Base-by-base conservation (phyloP, 2,888 invertebrate species). In the Watsonalla binaria region DNA sequence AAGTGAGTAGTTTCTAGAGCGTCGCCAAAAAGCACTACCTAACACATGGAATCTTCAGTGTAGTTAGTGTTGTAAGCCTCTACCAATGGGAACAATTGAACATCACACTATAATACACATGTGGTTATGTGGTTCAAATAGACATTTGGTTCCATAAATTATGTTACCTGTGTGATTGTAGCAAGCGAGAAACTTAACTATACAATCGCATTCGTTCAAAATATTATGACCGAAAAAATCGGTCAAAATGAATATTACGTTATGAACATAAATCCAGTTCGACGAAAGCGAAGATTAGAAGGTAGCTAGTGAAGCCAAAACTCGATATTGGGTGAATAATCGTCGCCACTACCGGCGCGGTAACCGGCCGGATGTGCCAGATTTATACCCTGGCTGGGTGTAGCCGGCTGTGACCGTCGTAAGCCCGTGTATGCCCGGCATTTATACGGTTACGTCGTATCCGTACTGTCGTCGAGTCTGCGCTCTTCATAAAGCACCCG, bases 251-350 rank as follows among this genome's bases (percentile, higher is more conserved):
- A 59, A 59, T 53, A 55, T 51, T 51, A 53, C 55, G 51, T 54
- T 51, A 56, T 59, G 39, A 58, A 69, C 84, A 88, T 87, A 88
- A 86, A 87, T 86, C 71, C 70, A 70, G 67, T 69, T 68, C 81
- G 82, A 78, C 80, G 83, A 84, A 84, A 84, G 81, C 84, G 78
- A 89, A 90, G 90, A 90, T 88, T 88, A 86, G 86, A 74, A 78
- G 76, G 76, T 79, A 84, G 85, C 84, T 82, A 88, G 86, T 89
- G 84, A 85, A 86, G 88, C 88, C 86, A 88, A 88, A 90, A 90
- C 88, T 89, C 89, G 90, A 90, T 90, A 90, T 89, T 90, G 87
- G 87, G 82, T 90, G 90, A 90, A 89, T 90, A 89, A 90, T 90
- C 84, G 90, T 87, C 80, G 81, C 82, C 84, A 87, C 89, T 90